Percentiles rank a stretch among this genome's conserved stretches.
Evolutionary conservation across 64 coral and sea anemone species (phyloP).

Genomic region (Anthopleura sola): DNA sequence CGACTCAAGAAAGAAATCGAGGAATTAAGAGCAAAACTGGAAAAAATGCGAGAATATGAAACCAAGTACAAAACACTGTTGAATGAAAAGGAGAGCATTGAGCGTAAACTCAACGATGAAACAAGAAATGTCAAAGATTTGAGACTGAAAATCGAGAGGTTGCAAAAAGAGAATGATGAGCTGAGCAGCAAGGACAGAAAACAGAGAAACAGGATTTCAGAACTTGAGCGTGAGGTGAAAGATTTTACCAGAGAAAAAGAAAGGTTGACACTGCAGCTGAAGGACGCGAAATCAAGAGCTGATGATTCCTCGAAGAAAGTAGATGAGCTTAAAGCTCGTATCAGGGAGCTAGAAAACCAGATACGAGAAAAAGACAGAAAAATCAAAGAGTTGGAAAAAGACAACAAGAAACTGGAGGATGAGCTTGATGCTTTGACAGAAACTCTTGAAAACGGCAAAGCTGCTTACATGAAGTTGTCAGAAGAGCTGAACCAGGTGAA

Average conservation of each 20-base stretch:
- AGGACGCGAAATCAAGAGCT: not conserved
- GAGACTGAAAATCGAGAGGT: not conserved
- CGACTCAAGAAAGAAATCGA: slow-evolving; percentile 26
- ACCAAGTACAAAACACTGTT: not conserved
- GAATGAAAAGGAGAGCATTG: not conserved
- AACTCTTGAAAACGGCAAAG: not conserved
- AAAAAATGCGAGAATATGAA: slow-evolving; percentile 4
- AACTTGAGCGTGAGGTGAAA: slow-evolving; percentile 14
- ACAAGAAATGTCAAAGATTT: not conserved
- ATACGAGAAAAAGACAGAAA: slow-evolving; percentile 43
- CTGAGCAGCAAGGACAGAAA: slow-evolving; percentile 3
- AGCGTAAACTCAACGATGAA: slow-evolving; percentile 26
- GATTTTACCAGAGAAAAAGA: not conserved
- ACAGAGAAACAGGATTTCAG: not conserved
- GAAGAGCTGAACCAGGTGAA: not conserved
- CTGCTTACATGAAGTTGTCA: not conserved
- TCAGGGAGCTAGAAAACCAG: slow-evolving; percentile 32
- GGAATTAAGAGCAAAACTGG: not conserved
- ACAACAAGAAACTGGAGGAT: slow-evolving; percentile 10
- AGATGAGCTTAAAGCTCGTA: slow-evolving; percentile 11
- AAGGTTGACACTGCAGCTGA: not conserved
- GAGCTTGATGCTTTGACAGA: slow-evolving; percentile 11
- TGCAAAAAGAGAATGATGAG: slow-evolving; percentile 4
- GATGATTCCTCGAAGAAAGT: slow-evolving; percentile 47
- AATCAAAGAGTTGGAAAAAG: slow-evolving; percentile 6